These are phyloP conservation scores for Tetragnatha montana DNA, from an alignment of 2,888 invertebrate species.

Conservation along the genomic window DNA sequence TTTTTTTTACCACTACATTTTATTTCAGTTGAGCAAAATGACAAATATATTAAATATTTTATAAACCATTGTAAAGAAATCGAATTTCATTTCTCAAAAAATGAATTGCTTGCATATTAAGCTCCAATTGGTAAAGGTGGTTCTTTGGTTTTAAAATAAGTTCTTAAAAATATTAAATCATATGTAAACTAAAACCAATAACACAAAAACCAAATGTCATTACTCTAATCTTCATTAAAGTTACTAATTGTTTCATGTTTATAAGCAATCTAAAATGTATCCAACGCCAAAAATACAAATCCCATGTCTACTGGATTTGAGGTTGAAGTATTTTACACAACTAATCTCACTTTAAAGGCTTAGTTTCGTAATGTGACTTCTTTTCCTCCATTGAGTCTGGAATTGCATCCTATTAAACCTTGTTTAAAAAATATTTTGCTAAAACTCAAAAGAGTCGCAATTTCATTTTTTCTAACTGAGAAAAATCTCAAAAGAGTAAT, in stretches of 20 bases:
- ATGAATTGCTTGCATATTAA: too few species aligned
- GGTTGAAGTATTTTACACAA: conserved; percentile 8
- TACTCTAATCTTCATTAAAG: not conserved
- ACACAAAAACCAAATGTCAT: too few species aligned
- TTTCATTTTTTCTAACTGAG: conserved; percentile 21
- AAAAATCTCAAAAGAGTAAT: conserved; percentile 46
- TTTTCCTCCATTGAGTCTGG: conserved; percentile 18
- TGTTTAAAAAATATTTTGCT: conserved; percentile 4
- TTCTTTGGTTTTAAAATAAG: too few species aligned
- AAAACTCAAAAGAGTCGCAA: conserved; percentile 5
- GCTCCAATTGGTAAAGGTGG: too few species aligned
- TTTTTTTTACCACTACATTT: too few species aligned
- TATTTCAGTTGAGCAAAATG: too few species aligned
- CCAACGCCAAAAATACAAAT: not conserved
- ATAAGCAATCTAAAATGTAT: not conserved
- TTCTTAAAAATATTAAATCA: too few species aligned
- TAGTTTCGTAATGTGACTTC: not conserved
- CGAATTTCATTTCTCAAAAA: too few species aligned
- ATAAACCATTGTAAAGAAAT: too few species aligned
- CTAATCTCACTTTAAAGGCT: conserved; percentile 17
- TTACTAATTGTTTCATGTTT: not conserved
- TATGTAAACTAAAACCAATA: too few species aligned
- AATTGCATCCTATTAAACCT: conserved; percentile 33
- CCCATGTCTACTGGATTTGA: not conserved
- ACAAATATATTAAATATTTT: too few species aligned